Base-by-base conservation (phyloP, 2,113 vertebrate species). In the Proteles cristata region DNA sequence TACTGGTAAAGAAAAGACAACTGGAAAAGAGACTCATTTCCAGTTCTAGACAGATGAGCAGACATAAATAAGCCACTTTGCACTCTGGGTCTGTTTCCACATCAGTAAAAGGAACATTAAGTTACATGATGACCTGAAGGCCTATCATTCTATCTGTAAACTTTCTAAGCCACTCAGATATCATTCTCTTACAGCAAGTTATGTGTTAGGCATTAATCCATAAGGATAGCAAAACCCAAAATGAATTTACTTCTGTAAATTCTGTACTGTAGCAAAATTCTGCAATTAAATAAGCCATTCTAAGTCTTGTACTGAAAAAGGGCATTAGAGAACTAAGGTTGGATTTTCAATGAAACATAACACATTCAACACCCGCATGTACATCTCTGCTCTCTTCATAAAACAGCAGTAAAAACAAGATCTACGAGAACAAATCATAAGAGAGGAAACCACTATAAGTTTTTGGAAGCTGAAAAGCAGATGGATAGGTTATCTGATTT, bases 161-260 rank as follows among this genome's bases (percentile, higher is more conserved):
- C 35, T 73, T 81, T 28, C 43, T 23, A 7, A 81, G 74, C 43
- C 50, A 65, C 53, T 80, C 66, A 71, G 53, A 50, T 55, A n/a
- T 58, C 58, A 68, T 39, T 83, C 58, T 82, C 76, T 82, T 66
- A 48, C 0, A 76, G 76, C 33, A 85, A 93, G 35, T 39, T 92
- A 82, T 10, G 35, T 43, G 15, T 73, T 61, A 73, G 68, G 39
- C 53, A 73, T 92, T 93, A 48, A 91, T 68, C 23, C 50, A 58
- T 17, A 39, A 81, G 33, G 33, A 28, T 2, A 74, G 76, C 58
- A 82, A 91, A 74, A 88, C 11, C 35, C 9, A 79, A 88, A 88
- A 88, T 61, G 58, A 88, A 92, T 81, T 53, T 87, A 69, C 43
- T 45, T 45, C n/a, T n/a, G n/a, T n/a, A n/a, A 82, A 88, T 74